These are phyloP conservation scores for Pediacus dermestoides DNA, from an alignment of 2,888 invertebrate genomes.

Conservation along the genomic window DNA sequence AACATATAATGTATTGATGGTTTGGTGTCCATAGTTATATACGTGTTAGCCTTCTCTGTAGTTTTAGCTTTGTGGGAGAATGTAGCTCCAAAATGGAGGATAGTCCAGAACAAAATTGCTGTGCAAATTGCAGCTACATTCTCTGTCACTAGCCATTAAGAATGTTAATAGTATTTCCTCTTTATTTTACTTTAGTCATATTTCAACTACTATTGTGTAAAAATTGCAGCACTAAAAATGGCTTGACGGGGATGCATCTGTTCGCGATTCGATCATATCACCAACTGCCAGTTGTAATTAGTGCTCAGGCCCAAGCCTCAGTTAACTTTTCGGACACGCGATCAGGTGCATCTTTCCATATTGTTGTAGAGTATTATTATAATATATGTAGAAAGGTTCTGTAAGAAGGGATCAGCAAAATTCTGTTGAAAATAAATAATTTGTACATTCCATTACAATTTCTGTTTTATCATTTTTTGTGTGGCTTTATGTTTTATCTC, in stretches of 20 bases:
- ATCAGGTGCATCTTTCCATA: conserved; percentile 20
- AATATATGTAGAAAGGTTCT: conserved; percentile 39
- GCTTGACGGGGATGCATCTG: neutral
- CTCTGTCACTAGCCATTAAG: conserved; percentile 32
- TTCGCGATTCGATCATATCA: neutral
- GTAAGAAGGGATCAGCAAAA: conserved; percentile 61
- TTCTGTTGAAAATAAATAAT: conserved; percentile 60
- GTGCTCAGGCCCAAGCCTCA: no score
- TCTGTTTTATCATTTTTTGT: conserved; percentile 48
- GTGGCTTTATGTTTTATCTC: conserved; percentile 48
- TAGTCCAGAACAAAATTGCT: neutral
- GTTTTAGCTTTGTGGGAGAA: conserved; percentile 21
- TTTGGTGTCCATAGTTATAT: conserved; percentile 43
- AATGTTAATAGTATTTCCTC: conserved; percentile 31
- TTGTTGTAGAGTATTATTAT: conserved; percentile 34
- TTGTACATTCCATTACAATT: conserved; percentile 79
- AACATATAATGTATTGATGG: conserved; percentile 44
- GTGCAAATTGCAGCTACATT: conserved; percentile 14
- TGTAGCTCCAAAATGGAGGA: conserved; percentile 18
- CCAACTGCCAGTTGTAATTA: neutral
- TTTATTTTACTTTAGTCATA: conserved; percentile 29
- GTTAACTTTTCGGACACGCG: no score
- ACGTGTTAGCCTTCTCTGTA: conserved; percentile 36
- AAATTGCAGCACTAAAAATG: conserved; percentile 18
- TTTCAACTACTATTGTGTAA: conserved; percentile 16